Percentiles rank a stretch among this genome's conserved stretches.
These are phyloP conservation scores for Aphidoletes aphidimyza DNA, from an alignment of 2,888 invertebrate species.

Conservation along the genomic window DNA sequence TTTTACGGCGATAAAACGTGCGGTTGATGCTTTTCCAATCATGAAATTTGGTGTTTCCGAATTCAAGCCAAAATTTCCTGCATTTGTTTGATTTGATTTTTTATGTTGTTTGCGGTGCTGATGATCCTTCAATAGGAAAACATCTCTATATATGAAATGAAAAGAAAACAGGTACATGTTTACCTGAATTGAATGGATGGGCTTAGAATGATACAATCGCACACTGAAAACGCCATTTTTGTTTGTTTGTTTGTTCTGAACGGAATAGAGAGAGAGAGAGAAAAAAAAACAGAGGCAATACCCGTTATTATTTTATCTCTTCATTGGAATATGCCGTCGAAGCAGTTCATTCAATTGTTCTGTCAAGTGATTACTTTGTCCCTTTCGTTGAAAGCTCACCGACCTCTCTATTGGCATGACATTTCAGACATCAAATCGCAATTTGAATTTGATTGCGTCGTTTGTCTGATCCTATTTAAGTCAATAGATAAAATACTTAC, in stretches of 20 bases:
- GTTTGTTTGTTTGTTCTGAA: too few species aligned
- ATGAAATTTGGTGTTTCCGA: not conserved
- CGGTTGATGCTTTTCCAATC: not conserved
- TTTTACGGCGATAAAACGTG: not conserved
- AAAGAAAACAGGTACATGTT: too few species aligned
- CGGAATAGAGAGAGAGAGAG: too few species aligned
- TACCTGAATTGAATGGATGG: too few species aligned
- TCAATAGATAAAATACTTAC: too few species aligned
- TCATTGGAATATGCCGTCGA: too few species aligned
- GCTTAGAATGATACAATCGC: too few species aligned
- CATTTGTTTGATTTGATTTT: slow-evolving; percentile 49
- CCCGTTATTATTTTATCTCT: too few species aligned
- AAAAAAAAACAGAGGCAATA: too few species aligned
- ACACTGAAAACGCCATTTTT: too few species aligned
- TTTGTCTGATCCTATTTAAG: slow-evolving; percentile 16
- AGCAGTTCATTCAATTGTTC: not conserved
- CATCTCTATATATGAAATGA: too few species aligned
- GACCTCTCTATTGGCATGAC: not conserved
- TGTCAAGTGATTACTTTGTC: not conserved
- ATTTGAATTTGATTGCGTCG: slow-evolving; percentile 7
- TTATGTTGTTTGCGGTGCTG: not conserved
- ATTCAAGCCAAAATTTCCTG: not conserved
- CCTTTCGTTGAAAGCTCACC: not conserved
- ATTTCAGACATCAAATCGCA: not conserved
- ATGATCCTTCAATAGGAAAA: too few species aligned